Percentiles rank a stretch among this genome's conserved stretches.
Evolutionary conservation across 2,888 invertebrate species (phyloP).

Genomic region (Cryptocheilus praepositus): DNA sequence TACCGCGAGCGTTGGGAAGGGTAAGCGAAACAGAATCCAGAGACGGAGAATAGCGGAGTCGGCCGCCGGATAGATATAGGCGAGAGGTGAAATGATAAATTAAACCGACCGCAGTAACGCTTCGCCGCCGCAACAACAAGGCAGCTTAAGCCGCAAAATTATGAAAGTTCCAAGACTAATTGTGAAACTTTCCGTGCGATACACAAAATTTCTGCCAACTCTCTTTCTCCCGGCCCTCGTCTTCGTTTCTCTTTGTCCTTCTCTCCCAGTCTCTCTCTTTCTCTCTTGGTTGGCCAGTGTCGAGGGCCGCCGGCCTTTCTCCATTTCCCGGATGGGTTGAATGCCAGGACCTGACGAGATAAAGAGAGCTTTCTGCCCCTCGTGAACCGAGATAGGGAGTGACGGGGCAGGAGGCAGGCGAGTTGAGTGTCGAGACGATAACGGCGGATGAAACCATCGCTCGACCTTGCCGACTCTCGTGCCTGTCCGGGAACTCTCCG

Average conservation of each 20-base stretch:
- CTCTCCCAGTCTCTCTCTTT: too few relatives aligned
- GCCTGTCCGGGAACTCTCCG: neutral
- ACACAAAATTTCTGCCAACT: conserved; percentile 59
- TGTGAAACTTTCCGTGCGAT: conserved; percentile 66
- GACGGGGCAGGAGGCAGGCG: conserved; percentile 7
- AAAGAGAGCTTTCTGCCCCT: conserved; percentile 33
- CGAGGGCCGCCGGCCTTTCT: neutral
- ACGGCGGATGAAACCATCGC: conserved; percentile 8
- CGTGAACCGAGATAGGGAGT: conserved; percentile 22
- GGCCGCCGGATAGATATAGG: conserved; percentile 20
- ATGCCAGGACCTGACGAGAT: conserved; percentile 35
- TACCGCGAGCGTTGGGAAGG: neutral
- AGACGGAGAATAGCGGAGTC: conserved; percentile 15
- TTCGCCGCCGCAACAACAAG: conserved; percentile 64
- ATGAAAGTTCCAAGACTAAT: conserved; percentile 72
- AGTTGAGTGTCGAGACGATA: conserved; percentile 7
- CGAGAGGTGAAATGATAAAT: conserved; percentile 67
- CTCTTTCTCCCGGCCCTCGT: neutral
- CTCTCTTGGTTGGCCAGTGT: too few relatives aligned
- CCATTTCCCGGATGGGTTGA: neutral
- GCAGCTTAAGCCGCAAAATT: conserved; percentile 65
- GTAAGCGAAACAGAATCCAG: conserved; percentile 2
- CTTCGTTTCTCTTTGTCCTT: neutral
- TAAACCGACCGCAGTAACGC: conserved; percentile 57
- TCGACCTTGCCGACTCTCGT: conserved; percentile 15